Evolutionary conservation across 2,888 invertebrate species (phyloP), one percentile per base, ranked within the genome.

Genomic region (Diabrotica balteata): DNA sequence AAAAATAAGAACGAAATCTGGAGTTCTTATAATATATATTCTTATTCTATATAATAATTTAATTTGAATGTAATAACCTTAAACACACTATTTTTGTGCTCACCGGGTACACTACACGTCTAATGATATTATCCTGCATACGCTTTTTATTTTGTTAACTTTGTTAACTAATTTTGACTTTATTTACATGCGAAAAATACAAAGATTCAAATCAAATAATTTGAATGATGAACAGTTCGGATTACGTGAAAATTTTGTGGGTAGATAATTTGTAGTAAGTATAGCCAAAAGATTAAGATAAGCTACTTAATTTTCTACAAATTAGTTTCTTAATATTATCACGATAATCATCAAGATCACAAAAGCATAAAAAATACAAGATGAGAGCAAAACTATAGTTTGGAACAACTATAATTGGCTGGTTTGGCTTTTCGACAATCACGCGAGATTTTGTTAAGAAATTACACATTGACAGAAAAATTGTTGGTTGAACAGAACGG

Each of bases 241-340:
- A 61, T 57, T 61, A 61, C 57, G 58, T 51, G 57, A 80, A 80
- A 82, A 81, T 80, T 54, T 66, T 54, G 53, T 80, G 64, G 43
- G 8, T 58, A 52, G 52, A 64, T 64, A 64, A 64, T 64, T 64
- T 64, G 59, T 64, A 64, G 57, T 64, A 64, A 58, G 50, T 52
- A 58, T 52, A 80, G 79, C 80, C 73, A 71, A 72, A 17, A 58
- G 58, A 64, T 67, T 51, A 46, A 67, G 63, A 63, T 67, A 63
- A 63, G 63, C 63, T 63, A 67, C 58, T 59, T 67, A 63, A 67
- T 67, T 67, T 67, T 59, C 60, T 67, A 59, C 63, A 59, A 67
- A 67, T 67, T 67, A 67, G 67, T 63, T 63, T 63, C 63, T 50
- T 62, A 67, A 59, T 62, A 63, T 59, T 67, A 67, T 67, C 63